Evolutionary conservation across 2,797 vertebrate species (phyloP), one percentile per base, ranked within the genome.

Genomic region (Poecilia wingei): DNA sequence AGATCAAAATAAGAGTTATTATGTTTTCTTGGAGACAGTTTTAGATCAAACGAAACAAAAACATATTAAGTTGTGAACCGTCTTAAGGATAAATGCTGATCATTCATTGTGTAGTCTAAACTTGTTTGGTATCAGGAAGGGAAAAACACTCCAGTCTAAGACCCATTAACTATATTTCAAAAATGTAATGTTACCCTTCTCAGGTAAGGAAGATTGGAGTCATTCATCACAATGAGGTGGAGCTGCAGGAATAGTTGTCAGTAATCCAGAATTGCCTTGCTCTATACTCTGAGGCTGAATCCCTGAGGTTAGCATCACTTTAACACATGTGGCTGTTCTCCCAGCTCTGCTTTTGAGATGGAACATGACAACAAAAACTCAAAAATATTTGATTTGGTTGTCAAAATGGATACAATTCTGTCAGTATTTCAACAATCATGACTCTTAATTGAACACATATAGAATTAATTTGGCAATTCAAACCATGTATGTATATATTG

Each of bases 191-290:
- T 47, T 79, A 77, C 82, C 83, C 76, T 82, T 78, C 72, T 79
- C 72, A 41, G 31, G 47, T 61, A 74, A 76, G 51, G 64, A 45
- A 88, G 84, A 90, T 79, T 90, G 89, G 76, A 85, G 79, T 71
- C 85, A 91, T 93, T 91, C 84, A 87, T 93, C 89, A 91, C 51
- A 68, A 69, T 7, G 76, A 85, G 81, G 72, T 72, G 18, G 80
- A 81, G 86, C 79, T n/a, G 49, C 72, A 76, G 85, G 88, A 87
- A 85, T 85, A 85, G 84, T 82, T 79, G 81, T 84, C 84, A 82
- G 86, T 90, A 89, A 89, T 93, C 88, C 82, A 82, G 76, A 82
- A 83, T 79, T 86, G 88, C 79, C 83, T 79, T 76, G 83, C 82
- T 81, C 85, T 78, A 33, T 78, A 33, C 70, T 85, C 80, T 18